Evolutionary conservation across 2,113 vertebrate species (phyloP).

Genomic region (Corythaeola cristata): DNA sequence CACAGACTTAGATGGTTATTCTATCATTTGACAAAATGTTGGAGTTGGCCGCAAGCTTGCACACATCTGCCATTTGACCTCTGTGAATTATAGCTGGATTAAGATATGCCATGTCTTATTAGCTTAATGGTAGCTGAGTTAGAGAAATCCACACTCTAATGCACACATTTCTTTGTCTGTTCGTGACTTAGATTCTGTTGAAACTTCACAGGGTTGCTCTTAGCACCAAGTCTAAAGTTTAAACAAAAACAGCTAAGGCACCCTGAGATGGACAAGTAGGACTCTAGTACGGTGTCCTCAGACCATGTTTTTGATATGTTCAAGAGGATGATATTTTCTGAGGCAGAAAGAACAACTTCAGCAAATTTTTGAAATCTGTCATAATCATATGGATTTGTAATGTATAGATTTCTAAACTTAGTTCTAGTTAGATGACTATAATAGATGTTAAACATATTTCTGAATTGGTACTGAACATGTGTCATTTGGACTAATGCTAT

Average conservation of each 20-base stretch:
- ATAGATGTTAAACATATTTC: neutral
- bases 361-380: neutral
- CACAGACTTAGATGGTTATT: conserved; percentile 12
- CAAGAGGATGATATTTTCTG: neutral
- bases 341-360: neutral
- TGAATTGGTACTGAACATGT: neutral
- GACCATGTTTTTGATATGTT: neutral
- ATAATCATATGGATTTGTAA: neutral
- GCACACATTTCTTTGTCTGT: neutral
- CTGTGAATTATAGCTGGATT: neutral
- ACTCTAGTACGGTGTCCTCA: neutral
- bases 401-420: neutral
- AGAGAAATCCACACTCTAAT: neutral
- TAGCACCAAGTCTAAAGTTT: neutral
- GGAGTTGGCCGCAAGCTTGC: neutral
- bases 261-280: neutral
- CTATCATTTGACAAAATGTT: neutral
- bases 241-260: neutral
- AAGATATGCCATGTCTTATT: conserved; percentile 24
- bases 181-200: neutral
- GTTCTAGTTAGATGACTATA: neutral
- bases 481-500: neutral
- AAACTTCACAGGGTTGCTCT: neutral
- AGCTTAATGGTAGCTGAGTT: neutral
- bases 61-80: conserved; percentile 7